Percentiles rank a stretch among this genome's conserved stretches.
Evolutionary conservation across 2,888 invertebrate genomes (phyloP).

Genomic region (Diarsia dahlii): DNA sequence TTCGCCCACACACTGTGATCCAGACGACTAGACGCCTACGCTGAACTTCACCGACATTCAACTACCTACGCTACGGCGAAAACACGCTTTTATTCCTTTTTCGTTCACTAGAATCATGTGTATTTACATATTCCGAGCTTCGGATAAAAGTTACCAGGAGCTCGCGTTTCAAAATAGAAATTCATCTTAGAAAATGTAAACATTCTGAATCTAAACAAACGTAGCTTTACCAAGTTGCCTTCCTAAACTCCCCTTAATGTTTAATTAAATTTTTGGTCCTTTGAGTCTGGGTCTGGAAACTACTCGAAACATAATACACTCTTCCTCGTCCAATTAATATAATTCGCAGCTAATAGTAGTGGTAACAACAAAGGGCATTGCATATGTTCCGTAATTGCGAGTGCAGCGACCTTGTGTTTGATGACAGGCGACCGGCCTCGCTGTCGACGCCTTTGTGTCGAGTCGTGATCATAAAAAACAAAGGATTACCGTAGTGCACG

Average conservation of each 20-base stretch:
- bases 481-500: constrained; percentile 68
- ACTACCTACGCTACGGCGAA: constrained; percentile 44
- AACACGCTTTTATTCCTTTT: constrained; percentile 47
- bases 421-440: constrained; percentile 71
- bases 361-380: constrained; percentile 64
- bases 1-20: constrained; percentile 64
- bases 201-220: not conserved
- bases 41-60: constrained; percentile 52
- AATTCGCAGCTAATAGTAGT: constrained; percentile 58
- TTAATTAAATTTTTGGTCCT: constrained; percentile 2
- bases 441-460: constrained; percentile 66
- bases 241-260: not conserved
- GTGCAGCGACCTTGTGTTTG: constrained; percentile 78
- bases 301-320: constrained; percentile 11
- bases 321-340: constrained; percentile 42
- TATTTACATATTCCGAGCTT: constrained; percentile 48
- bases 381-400: constrained; percentile 69
- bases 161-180: constrained; percentile 17
- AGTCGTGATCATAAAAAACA: constrained; percentile 70
- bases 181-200: constrained; percentile 19
- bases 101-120: constrained; percentile 35
- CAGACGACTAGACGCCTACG: constrained; percentile 67
- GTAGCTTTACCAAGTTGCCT: not conserved
- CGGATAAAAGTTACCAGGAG: constrained; percentile 15
- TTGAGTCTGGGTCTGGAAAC: constrained; percentile 20